A percentile compares a stretch with the other conserved stretches of the same genome.
Evolutionary conservation across 2,113 vertebrate genomes (phyloP).

Genomic region (Pseudopipra pipra): DNA sequence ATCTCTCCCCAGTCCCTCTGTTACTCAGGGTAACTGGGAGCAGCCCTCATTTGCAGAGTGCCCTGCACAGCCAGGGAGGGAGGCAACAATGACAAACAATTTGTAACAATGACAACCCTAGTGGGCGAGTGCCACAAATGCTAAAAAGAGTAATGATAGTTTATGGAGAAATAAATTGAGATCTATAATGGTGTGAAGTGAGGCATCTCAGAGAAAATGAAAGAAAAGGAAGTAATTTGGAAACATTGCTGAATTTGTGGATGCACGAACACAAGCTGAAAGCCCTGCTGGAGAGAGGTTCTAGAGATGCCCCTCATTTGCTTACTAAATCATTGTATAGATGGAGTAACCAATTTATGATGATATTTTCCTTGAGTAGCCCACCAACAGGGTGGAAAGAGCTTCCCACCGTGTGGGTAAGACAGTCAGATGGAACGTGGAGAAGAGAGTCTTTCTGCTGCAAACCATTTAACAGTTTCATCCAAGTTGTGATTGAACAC

Average conservation of each 20-base stretch:
- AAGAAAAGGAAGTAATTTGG: background rate
- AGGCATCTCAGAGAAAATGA: background rate
- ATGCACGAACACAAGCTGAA: fast-evolving
- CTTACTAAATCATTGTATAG: background rate
- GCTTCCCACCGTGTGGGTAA: fast-evolving
- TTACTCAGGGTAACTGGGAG: background rate
- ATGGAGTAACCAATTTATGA: background rate
- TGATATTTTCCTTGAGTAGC: background rate
- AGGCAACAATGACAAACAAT: background rate
- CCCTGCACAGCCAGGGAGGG: background rate
- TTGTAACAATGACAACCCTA: background rate
- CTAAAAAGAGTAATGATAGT: background rate
- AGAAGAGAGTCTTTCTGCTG: background rate
- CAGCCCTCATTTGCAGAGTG: background rate
- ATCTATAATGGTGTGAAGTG: background rate
- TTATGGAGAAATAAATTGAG: background rate
- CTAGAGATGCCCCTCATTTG: fast-evolving
- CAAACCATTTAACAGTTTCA: background rate
- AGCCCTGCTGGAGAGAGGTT: background rate
- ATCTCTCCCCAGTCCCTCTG: background rate
- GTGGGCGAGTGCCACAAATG: background rate
- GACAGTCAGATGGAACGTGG: fast-evolving
- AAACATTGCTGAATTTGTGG: background rate
- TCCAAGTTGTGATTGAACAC: background rate
- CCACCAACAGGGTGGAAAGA: background rate